These are phyloP conservation scores for Hipparchia sbordonii DNA, from an alignment of 2,888 invertebrate species.

Conservation along the genomic window DNA sequence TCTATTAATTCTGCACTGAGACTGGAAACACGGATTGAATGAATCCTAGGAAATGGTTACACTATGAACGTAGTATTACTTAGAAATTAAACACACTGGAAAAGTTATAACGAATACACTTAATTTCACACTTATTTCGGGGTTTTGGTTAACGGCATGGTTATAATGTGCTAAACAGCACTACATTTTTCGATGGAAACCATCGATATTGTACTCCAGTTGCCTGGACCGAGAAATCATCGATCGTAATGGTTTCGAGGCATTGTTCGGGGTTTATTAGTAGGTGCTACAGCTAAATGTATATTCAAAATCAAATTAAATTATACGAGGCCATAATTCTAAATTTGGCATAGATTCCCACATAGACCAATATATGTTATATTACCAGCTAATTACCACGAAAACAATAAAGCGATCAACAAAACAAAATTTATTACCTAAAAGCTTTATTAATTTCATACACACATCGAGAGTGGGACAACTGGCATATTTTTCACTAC, in stretches of 20 bases:
- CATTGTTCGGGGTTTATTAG: neutral
- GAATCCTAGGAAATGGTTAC: neutral
- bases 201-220: too few relatives aligned
- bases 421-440: slow-evolving; percentile 60
- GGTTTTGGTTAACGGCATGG: too few relatives aligned
- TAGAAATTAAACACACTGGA: too few relatives aligned
- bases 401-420: slow-evolving; percentile 60
- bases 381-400: slow-evolving; percentile 31
- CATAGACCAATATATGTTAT: slow-evolving; percentile 13
- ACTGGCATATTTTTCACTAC: slow-evolving; percentile 73
- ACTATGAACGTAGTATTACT: neutral
- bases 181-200: neutral
- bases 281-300: neutral
- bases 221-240: neutral
- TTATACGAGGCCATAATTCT: slow-evolving; percentile 9
- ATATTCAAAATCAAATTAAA: slow-evolving; percentile 9
- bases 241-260: neutral
- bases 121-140: too few relatives aligned
- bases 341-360: slow-evolving; percentile 20
- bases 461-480: slow-evolving; percentile 51
- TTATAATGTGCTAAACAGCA: too few relatives aligned
- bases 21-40: neutral
- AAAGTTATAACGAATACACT: too few relatives aligned
- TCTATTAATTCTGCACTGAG: slow-evolving; percentile 3
- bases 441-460: slow-evolving; percentile 59